These are phyloP conservation scores for Pao palembangensis DNA, from an alignment of 2,113 vertebrate genomes.

Conservation along the genomic window DNA sequence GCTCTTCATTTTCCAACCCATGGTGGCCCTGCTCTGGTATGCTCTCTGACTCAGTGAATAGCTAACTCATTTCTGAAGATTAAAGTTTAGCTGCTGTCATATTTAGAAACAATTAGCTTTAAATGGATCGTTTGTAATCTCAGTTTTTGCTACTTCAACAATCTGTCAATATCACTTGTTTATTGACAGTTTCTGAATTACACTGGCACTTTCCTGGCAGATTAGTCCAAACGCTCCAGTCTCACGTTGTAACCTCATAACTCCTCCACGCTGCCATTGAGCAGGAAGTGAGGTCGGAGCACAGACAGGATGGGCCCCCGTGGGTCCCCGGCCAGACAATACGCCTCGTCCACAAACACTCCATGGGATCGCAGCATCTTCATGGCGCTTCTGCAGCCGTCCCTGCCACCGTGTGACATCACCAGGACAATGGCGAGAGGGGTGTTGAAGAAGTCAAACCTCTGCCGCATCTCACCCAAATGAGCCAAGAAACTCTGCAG, in stretches of 20 bases:
- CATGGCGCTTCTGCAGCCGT: conserved; percentile 30
- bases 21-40: too few species aligned
- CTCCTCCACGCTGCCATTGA: conserved; percentile 19
- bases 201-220: background rate
- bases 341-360: conserved; percentile 48
- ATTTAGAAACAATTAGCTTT: too few species aligned
- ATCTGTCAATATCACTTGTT: too few species aligned
- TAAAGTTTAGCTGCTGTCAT: too few species aligned
- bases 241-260: conserved; percentile 11
- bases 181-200: too few species aligned
- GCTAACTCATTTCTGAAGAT: too few species aligned
- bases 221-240: background rate
- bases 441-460: conserved; percentile 38
- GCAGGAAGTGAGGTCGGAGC: conserved; percentile 51
- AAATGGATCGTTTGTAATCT: too few species aligned
- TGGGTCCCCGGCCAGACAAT: conserved; percentile 54
- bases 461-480: conserved; percentile 45
- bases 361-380: conserved; percentile 34
- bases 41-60: too few species aligned
- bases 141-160: too few species aligned
- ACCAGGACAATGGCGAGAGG: conserved; percentile 48
- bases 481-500: conserved; percentile 38
- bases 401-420: conserved; percentile 24
- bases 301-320: conserved; percentile 36
- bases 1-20: too few species aligned